A percentile compares a stretch with the other conserved stretches of the same genome.
Evolutionary conservation across 2,797 vertebrate genomes (phyloP).

Genomic region (Onychomys torridus): DNA sequence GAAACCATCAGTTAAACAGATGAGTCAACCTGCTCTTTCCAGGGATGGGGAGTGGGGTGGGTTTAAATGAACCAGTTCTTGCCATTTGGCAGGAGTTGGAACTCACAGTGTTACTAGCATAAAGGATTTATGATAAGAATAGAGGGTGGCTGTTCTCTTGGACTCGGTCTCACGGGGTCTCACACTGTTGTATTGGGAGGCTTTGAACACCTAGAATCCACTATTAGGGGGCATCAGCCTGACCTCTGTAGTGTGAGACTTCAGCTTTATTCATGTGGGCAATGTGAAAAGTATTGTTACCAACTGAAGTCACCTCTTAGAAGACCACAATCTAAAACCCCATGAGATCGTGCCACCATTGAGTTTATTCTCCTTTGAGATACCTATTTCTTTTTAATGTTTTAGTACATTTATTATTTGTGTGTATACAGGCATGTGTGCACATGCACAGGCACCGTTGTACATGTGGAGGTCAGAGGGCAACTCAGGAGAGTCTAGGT

Average conservation of each 20-base stretch:
- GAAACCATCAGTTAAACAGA: conserved; percentile 50
- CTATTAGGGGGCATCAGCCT: not conserved
- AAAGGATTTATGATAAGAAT: not conserved
- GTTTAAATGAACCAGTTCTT: not conserved
- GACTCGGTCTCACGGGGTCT: not conserved
- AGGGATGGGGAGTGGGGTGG: not conserved
- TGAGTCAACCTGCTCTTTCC: not conserved
- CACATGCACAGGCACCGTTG: not conserved
- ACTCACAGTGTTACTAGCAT: not conserved
- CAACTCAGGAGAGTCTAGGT: not conserved
- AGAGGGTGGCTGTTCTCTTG: not conserved
- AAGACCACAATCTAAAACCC: not conserved
- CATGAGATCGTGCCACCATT: not conserved
- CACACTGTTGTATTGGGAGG: not conserved
- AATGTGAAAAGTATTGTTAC: not conserved
- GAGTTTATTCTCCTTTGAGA: not conserved
- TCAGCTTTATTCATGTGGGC: not conserved
- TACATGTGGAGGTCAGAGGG: not conserved
- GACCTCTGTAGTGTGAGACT: not conserved
- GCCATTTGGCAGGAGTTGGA: not conserved
- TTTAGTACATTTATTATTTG: not conserved
- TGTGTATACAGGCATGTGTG: not conserved
- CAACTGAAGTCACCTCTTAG: not conserved
- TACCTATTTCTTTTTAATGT: not conserved
- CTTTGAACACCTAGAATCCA: not conserved